Percentiles rank a stretch among this genome's conserved stretches.
phyloP scores from a whole-genome alignment of 2,113 vertebrate species.

The Tympanuchus pallidicinctus region DNA sequence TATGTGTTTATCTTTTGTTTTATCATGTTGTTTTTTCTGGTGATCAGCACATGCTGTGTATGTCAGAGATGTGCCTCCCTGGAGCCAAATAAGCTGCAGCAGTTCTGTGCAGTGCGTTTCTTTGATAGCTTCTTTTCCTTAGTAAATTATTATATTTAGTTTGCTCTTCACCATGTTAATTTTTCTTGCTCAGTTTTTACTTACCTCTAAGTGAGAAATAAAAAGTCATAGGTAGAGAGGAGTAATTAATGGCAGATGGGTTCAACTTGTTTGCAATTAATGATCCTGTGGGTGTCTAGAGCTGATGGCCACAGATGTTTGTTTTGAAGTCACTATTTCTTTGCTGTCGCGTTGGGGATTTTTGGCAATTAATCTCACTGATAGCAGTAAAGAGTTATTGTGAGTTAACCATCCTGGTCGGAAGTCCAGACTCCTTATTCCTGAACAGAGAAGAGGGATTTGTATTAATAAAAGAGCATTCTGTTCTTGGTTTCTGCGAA shows the following conservation, averaged over 20 bases:
- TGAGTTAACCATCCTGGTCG: constrained; percentile 12
- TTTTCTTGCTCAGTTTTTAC: not conserved
- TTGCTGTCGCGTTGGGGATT: not conserved
- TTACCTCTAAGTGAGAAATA: not conserved
- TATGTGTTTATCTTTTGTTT: not conserved
- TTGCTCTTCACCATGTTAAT: not conserved
- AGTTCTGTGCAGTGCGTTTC: not conserved
- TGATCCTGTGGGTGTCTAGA: not conserved
- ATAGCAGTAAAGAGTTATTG: not conserved
- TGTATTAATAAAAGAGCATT: constrained; percentile 24
- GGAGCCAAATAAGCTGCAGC: not conserved
- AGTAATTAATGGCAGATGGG: not conserved
- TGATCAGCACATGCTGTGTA: not conserved
- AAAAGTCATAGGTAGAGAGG: not conserved
- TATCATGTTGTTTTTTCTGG: not conserved
- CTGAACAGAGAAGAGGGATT: constrained; percentile 22
- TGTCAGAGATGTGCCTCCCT: not conserved
- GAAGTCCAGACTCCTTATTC: not conserved
- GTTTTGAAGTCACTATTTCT: not conserved
- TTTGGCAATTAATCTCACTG: constrained; percentile 11
- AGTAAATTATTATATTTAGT: not conserved
- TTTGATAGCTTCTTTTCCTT: not conserved
- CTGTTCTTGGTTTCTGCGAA: constrained; percentile 30
- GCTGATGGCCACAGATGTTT: not conserved
- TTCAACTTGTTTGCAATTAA: not conserved